phyloP scores from a whole-genome alignment of 2,797 vertebrate species.

The Microtus californicus region DNA sequence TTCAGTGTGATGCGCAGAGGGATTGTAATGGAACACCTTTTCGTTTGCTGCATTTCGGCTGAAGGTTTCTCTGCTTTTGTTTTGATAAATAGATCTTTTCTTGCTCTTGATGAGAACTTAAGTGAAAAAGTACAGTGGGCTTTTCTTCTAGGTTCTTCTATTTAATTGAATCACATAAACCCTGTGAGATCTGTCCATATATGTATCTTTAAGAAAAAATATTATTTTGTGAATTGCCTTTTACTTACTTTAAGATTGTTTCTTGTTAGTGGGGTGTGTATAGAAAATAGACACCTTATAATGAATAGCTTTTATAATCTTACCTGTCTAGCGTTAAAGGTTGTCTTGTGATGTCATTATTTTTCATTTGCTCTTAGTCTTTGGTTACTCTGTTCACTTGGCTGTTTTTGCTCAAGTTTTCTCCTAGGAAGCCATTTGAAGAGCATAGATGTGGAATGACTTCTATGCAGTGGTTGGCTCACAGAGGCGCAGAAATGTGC shows the following conservation, averaged over 20 bases:
- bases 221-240: conserved; percentile 53
- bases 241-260: conserved; percentile 54
- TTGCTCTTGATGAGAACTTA: conserved; percentile 47
- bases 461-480: not conserved
- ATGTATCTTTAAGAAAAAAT: conserved; percentile 39
- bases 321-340: not conserved
- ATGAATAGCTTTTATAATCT: not conserved
- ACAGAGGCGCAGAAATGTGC: not conserved
- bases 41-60: conserved; percentile 11
- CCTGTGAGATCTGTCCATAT: not conserved
- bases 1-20: conserved; percentile 49
- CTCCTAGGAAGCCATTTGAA: not conserved
- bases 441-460: not conserved
- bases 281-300: not conserved
- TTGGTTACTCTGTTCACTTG: not conserved
- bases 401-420: not conserved
- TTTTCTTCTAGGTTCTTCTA: not conserved
- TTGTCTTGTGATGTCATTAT: not conserved
- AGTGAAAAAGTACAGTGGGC: not conserved
- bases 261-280: conserved; percentile 11
- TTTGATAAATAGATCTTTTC: conserved; percentile 49
- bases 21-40: conserved; percentile 50
- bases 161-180: conserved; percentile 6
- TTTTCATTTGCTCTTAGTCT: not conserved
- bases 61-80: conserved; percentile 29